Evolutionary conservation across 1,140 invertebrate genomes (phyloP), one percentile per base, ranked within the genome.

Genomic region (Melitaea cinxia): DNA sequence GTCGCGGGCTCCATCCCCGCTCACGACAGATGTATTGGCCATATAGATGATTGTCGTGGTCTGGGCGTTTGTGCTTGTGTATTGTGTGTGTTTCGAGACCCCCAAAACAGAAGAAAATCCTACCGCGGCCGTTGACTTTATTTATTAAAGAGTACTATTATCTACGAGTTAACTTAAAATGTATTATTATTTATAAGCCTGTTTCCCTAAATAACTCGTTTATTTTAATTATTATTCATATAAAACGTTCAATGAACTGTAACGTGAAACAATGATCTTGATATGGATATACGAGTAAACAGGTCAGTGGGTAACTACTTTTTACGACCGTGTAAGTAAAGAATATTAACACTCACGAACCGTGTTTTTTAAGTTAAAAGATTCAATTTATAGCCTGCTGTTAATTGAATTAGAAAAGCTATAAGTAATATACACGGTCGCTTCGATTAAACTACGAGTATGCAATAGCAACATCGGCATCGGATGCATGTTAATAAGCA

Each of bases 181-280:
- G n/a, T 39, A n/a, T 1, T 5, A 39, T 14, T n/a, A n/a, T n/a
- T n/a, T n/a, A n/a, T n/a, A 39, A n/a, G n/a, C 15, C 4, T 39
- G 5, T n/a, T n/a, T n/a, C n/a, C n/a, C 2, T 14, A 17, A 42
- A 42, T 42, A 4, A 42, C 4, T 17, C 4, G 37, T 42, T 17
- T 42, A 19, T 42, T 42, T 42, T 42, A 3, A 42, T 42, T 42
- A 55, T 55, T 35, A 54, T 39, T 62, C 52, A 63, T 14, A 63
- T n/a, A 30, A 17, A 55, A 63, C 39, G 61, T 54, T 12, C 53
- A 55, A 56, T 55, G 53, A 55, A 56, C 53, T 63, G 12, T 49
- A 63, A 24, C 61, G 53, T 54, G 61, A 49, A 56, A 56, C 28
- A 23, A 49, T 56, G 61, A 55, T 63, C 53, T 55, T 55, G 61